A percentile compares a stretch with the other conserved stretches of the same genome.
Evolutionary conservation across 2,888 invertebrate genomes (phyloP).

Genomic region (Tipula vernalis): DNA sequence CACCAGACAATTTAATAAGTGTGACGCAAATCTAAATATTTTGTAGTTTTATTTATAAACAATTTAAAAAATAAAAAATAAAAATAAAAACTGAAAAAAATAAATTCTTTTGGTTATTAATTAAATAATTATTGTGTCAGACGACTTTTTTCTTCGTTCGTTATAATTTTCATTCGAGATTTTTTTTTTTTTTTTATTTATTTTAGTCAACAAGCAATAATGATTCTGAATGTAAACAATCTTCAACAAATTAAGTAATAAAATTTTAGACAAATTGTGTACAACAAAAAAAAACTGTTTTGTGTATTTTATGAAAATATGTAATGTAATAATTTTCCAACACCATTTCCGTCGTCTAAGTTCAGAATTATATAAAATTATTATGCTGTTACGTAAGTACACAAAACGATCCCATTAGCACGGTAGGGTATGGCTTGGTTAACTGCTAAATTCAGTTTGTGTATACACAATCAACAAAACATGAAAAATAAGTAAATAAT

Average conservation of each 20-base stretch:
- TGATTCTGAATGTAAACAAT: background rate
- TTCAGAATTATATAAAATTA: background rate
- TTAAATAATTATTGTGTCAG: constrained; percentile 4
- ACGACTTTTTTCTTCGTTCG: background rate
- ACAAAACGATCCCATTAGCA: background rate
- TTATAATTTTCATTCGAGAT: background rate
- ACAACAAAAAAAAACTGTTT: background rate
- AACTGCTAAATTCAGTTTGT: background rate
- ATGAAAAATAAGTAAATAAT: background rate
- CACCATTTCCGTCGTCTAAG: background rate
- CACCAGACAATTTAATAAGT: background rate
- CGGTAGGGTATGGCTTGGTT: background rate
- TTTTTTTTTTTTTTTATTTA: background rate
- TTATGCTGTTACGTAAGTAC: background rate
- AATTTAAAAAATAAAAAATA: background rate
- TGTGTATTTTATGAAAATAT: background rate
- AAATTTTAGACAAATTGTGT: background rate
- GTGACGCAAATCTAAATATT: background rate
- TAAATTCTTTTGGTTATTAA: background rate
- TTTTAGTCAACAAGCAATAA: background rate
- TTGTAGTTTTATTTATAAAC: background rate
- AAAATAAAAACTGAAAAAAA: background rate
- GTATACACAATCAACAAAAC: background rate
- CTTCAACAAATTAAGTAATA: background rate
- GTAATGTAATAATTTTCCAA: background rate